Percentiles rank a stretch among this genome's conserved stretches.
phyloP scores from a whole-genome alignment of 1,140 invertebrate genomes.

The Cherax destructor region DNA sequence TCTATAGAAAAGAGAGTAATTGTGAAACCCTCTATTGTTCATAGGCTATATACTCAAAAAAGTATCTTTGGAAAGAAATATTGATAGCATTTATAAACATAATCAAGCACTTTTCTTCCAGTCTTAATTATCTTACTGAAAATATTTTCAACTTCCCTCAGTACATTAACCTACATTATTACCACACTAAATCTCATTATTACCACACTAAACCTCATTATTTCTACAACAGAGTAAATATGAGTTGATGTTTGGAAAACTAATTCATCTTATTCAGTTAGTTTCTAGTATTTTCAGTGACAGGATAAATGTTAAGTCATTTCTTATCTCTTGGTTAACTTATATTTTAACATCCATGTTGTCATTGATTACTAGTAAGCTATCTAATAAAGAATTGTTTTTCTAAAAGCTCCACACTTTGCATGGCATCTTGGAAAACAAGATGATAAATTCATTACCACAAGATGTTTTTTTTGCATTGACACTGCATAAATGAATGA shows the following conservation, averaged over 20 bases:
- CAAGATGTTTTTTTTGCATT: not conserved
- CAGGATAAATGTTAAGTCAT: no score
- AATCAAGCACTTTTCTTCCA: slow-evolving; percentile 5
- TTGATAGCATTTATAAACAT: not conserved
- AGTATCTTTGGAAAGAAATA: no score
- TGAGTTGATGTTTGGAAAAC: not conserved
- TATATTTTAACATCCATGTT: no score
- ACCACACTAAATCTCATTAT: not conserved
- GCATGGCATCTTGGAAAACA: not conserved
- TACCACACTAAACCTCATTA: not conserved
- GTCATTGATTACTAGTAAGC: not conserved
- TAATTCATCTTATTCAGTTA: not conserved
- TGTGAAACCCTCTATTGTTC: not conserved
- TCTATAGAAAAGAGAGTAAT: not conserved
- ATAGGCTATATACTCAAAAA: no score
- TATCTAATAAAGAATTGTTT: not conserved
- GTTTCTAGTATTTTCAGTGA: not conserved
- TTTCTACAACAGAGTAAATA: not conserved
- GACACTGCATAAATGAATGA: not conserved
- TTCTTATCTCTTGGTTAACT: no score
- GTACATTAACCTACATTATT: not conserved
- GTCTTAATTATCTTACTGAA: not conserved
- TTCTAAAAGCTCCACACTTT: not conserved
- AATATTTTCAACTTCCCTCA: not conserved
- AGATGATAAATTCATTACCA: not conserved